Evolutionary conservation across 2,797 vertebrate species (phyloP).

Genomic region (Muraenolepis orangiensis): DNA sequence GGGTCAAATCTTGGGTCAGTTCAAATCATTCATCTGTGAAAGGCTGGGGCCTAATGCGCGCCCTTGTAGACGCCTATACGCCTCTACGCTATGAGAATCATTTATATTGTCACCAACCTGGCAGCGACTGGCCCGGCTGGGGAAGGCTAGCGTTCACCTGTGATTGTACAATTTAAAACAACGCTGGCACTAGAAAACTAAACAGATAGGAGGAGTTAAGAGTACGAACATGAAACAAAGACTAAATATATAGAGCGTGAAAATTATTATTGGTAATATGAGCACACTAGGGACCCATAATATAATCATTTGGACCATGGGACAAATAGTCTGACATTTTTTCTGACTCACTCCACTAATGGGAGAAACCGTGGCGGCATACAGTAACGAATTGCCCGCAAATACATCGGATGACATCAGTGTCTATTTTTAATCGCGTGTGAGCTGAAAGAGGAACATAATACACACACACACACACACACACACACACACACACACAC

Average conservation of each 20-base stretch:
- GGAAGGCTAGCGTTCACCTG: not conserved
- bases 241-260: not conserved
- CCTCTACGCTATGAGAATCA: constrained; percentile 48
- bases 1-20: constrained; percentile 61
- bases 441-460: not conserved
- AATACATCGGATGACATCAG: not conserved
- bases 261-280: not conserved
- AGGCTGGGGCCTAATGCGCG: constrained; percentile 54
- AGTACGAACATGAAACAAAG: not conserved
- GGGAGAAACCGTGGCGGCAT: not conserved
- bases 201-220: not conserved
- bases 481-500: no score
- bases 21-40: constrained; percentile 60
- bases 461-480: not conserved
- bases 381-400: not conserved
- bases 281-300: not conserved
- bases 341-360: not conserved
- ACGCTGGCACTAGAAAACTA: not conserved
- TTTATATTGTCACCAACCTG: constrained; percentile 33
- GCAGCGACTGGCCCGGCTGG: constrained; percentile 37
- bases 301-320: not conserved
- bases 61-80: constrained; percentile 44
- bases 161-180: not conserved
- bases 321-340: not conserved
- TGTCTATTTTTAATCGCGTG: not conserved